Conservation (phyloP, 2,888 invertebrate genomes). For the Acronicta psi region DNA sequence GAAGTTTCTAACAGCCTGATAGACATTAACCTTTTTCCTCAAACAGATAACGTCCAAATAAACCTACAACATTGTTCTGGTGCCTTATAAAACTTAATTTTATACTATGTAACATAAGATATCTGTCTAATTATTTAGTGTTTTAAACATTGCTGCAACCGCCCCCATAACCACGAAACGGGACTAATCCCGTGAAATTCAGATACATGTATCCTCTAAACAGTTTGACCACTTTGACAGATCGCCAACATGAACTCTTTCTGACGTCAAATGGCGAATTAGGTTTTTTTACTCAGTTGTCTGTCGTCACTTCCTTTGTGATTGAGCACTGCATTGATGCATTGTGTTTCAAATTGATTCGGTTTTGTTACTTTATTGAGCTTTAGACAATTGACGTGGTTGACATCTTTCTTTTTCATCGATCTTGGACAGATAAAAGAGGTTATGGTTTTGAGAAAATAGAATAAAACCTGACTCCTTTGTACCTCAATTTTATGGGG, state of each 20-base stretch:
- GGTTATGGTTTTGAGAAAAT: conserved; percentile 48
- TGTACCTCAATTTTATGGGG: conserved; percentile 26
- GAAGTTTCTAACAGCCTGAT: conserved; percentile 24
- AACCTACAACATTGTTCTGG: neutral
- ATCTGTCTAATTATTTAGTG: neutral
- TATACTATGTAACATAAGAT: neutral
- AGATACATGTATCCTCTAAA: conserved; percentile 36
- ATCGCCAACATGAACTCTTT: conserved; percentile 86
- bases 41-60: neutral
- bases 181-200: conserved; percentile 30
- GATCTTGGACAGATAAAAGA: conserved; percentile 51
- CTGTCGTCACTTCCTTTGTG: conserved; percentile 87
- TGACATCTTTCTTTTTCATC: conserved; percentile 50
- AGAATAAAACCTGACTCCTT: conserved; percentile 29
- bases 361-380: conserved; percentile 78
- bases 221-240: conserved; percentile 88
- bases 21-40: conserved; percentile 13
- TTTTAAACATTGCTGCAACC: neutral
- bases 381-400: conserved; percentile 63
- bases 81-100: neutral
- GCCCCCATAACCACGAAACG: conserved; percentile 1
- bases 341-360: conserved; percentile 72
- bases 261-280: conserved; percentile 86
- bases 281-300: conserved; percentile 86
- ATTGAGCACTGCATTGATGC: conserved; percentile 82